Evolutionary conservation across 2,113 vertebrate genomes (phyloP), one percentile per base, ranked within the genome.

Genomic region (Arenaria interpres): DNA sequence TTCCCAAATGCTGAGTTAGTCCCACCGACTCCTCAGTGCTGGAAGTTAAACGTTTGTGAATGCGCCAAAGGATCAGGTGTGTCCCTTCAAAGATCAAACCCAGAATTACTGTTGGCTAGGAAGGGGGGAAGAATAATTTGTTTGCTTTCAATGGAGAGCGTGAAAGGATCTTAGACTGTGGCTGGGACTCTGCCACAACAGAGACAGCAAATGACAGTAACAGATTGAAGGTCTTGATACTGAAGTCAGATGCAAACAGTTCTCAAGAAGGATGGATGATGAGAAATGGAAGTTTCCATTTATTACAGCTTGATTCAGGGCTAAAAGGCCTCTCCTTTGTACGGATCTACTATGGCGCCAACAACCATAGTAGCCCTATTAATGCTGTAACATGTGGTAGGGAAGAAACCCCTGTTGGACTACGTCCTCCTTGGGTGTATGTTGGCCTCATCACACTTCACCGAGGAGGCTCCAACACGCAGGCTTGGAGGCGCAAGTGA

Each of bases 171-270:
- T 82, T 51, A 27, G 48, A 37, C 28, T 51, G 9, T 4, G 4
- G 32, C 14, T 85, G 25, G 9, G 35, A 64, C 25, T 60, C 54
- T 71, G 13, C 19, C 35, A 63, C 18, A 66, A 33, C 12, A 73
- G 8, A 37, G 22, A 30, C 6, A 50, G 79, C 17, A 78, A 67
- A 67, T 15, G 5, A 50, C 41, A 67, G 33, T 41, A 67, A 53
- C 12, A 67, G 50, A 85, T 54, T 46, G 32, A 51, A 39, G 27
- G 14, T 53, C 18, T 76, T 83, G 33, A 68, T 43, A 39, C 12
- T 51, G n/a, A 43, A 90, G 30, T 48, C 43, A 1, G 0, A 69
- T 46, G 6, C 6, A 86, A 68, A 69, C 0, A 0, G 23, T 28
- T 54, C 66, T 79, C 35, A 45, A 13, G 6, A 45, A 74, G 45